A percentile compares a stretch with the other conserved stretches of the same genome.
phyloP scores from a whole-genome alignment of 2,113 vertebrate species.

The Dryoscopus gambensis region DNA sequence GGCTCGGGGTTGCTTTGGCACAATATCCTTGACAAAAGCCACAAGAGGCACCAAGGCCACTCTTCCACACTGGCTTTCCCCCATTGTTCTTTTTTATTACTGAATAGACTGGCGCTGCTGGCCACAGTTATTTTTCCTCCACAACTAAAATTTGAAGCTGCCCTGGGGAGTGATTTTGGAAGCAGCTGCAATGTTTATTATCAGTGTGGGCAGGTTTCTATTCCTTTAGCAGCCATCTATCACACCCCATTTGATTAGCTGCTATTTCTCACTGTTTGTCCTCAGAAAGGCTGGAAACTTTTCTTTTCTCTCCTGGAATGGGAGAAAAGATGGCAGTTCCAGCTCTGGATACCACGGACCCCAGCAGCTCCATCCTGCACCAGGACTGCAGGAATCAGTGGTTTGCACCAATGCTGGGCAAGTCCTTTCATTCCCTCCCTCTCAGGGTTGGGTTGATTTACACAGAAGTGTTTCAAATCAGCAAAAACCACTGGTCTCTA shows the following conservation, averaged over 20 bases:
- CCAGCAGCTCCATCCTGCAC: not conserved
- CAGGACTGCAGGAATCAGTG: accelerated
- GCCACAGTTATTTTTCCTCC: not conserved
- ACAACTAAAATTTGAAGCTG: not conserved
- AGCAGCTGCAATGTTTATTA: not conserved
- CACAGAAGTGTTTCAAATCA: not conserved
- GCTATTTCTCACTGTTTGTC: not conserved
- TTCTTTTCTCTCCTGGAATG: not conserved
- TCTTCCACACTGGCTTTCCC: not conserved
- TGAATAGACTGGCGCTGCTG: not conserved
- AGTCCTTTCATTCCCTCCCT: not conserved
- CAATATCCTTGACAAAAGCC: not conserved
- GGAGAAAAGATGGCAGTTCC: not conserved
- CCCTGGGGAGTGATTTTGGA: slow-evolving; percentile 6
- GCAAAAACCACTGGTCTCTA: not conserved
- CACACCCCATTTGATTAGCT: not conserved
- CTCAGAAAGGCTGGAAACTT: not conserved
- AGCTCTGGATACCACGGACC: not conserved
- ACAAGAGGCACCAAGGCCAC: not conserved
- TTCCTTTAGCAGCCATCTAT: not conserved
- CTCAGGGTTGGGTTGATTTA: not conserved
- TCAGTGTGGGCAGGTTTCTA: not conserved
- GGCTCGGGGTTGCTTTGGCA: not conserved
- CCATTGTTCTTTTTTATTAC: not conserved
- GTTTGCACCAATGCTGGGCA: not conserved